phyloP scores from a whole-genome alignment of 1,140 invertebrate genomes.

The silkworm (Bombyx mori) region DNA sequence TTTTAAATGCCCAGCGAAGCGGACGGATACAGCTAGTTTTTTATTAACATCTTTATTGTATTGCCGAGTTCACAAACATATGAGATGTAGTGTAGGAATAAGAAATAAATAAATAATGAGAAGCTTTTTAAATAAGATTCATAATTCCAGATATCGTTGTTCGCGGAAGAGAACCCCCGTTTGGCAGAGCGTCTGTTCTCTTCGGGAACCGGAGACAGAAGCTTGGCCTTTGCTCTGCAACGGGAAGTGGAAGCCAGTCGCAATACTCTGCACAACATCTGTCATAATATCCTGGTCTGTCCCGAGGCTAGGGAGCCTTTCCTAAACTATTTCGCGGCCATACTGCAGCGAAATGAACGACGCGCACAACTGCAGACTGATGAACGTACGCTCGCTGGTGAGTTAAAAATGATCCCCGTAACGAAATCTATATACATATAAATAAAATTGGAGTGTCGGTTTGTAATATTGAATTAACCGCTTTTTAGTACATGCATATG shows the following conservation, averaged over 20 bases:
- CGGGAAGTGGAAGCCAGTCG: constrained; percentile 81
- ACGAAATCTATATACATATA: no score
- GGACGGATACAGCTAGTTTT: no score
- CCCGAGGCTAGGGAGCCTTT: constrained; percentile 80
- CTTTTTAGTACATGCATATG: no score
- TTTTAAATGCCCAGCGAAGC: no score
- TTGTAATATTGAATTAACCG: no score
- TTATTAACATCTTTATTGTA: no score
- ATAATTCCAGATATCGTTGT: constrained; percentile 80
- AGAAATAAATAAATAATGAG: no score
- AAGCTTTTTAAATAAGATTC: no score
- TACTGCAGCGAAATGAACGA: constrained; percentile 87
- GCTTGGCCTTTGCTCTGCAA: constrained; percentile 76
- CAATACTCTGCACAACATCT: constrained; percentile 82
- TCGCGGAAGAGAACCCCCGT: constrained; percentile 92
- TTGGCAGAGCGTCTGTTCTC: constrained; percentile 75
- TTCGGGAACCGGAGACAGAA: constrained; percentile 43
- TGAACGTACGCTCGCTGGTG: constrained; percentile 83
- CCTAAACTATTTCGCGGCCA: constrained; percentile 82
- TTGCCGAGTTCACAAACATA: no score
- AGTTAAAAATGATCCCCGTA: constrained; percentile 12
- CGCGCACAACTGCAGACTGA: constrained; percentile 92
- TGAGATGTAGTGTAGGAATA: no score
- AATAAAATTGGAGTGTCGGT: no score
- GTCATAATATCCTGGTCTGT: constrained; percentile 89